Conservation (phyloP, 2,888 invertebrate species). For the Dromius quadrimaculatus region DNA sequence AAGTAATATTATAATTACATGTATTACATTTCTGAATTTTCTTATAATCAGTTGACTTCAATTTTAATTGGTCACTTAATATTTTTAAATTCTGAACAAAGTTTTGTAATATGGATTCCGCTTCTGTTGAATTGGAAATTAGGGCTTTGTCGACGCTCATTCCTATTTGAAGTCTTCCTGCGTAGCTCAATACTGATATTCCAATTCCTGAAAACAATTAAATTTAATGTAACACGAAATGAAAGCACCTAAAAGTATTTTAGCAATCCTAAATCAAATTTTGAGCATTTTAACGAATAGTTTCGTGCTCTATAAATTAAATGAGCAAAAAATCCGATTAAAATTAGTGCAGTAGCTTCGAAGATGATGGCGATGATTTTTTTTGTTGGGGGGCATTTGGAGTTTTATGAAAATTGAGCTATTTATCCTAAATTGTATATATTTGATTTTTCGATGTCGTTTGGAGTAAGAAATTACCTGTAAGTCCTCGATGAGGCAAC, state of each 20-base stretch:
- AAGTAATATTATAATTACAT: neutral
- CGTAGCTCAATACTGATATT: slow-evolving; percentile 68
- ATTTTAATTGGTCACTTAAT: slow-evolving; percentile 3
- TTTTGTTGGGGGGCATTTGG: too few relatives aligned
- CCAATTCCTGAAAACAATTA: slow-evolving; percentile 66
- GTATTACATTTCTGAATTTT: slow-evolving; percentile 3
- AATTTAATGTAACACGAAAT: too few relatives aligned
- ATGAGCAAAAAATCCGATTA: neutral
- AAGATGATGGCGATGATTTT: too few relatives aligned
- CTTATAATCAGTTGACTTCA: neutral
- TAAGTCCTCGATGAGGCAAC: slow-evolving; percentile 69
- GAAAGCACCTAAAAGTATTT: too few relatives aligned
- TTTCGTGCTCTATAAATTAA: too few relatives aligned
- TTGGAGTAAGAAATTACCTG: slow-evolving; percentile 64
- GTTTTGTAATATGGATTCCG: slow-evolving; percentile 62
- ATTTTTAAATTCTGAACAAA: slow-evolving; percentile 43
- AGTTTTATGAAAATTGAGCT: too few relatives aligned
- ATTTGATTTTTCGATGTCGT: too few relatives aligned
- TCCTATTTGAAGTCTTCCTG: slow-evolving; percentile 67
- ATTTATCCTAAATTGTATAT: too few relatives aligned
- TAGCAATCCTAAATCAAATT: neutral
- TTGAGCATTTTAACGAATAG: neutral
- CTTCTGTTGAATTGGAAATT: slow-evolving; percentile 63
- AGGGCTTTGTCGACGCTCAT: slow-evolving; percentile 67
- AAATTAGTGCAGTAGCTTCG: too few relatives aligned